Conservation (phyloP, 2,113 vertebrate species). For the Psophia crepitans region DNA sequence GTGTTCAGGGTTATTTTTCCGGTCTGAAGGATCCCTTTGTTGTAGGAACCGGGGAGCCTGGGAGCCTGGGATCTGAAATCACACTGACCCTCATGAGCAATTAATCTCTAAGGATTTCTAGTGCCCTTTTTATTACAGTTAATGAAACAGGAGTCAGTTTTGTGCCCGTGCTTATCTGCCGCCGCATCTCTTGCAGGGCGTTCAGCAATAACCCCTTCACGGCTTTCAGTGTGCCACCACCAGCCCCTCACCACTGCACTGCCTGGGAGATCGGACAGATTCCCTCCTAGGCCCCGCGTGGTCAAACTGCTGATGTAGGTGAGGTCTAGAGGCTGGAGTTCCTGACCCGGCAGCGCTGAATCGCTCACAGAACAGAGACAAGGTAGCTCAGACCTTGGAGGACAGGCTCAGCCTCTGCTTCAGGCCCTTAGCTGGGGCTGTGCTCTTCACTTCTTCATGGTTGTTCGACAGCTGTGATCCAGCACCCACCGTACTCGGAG, state of each 20-base stretch:
- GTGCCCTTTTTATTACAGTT: neutral
- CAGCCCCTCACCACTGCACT: neutral
- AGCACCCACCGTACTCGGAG: neutral
- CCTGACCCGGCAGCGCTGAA: neutral
- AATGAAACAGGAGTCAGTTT: neutral
- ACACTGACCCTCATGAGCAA: neutral
- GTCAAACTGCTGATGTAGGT: neutral
- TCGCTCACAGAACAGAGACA: neutral
- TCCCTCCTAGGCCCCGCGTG: neutral
- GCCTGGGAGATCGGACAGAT: neutral
- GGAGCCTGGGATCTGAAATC: neutral
- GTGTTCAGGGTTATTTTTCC: neutral
- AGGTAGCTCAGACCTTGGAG: neutral
- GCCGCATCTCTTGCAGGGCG: neutral
- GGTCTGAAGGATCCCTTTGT: neutral
- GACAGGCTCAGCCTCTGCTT: neutral
- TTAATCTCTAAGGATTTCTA: neutral
- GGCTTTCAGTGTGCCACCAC: neutral
- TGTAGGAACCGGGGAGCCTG: neutral
- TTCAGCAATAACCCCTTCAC: neutral
- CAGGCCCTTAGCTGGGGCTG: neutral
- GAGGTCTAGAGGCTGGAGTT: neutral
- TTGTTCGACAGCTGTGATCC: neutral
- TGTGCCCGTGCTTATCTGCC: neutral
- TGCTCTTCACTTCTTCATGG: neutral